A percentile compares a stretch with the other conserved stretches of the same genome.
Evolutionary conservation across 2,797 vertebrate genomes (phyloP).

Genomic region (Leptoclinus maculatus): DNA sequence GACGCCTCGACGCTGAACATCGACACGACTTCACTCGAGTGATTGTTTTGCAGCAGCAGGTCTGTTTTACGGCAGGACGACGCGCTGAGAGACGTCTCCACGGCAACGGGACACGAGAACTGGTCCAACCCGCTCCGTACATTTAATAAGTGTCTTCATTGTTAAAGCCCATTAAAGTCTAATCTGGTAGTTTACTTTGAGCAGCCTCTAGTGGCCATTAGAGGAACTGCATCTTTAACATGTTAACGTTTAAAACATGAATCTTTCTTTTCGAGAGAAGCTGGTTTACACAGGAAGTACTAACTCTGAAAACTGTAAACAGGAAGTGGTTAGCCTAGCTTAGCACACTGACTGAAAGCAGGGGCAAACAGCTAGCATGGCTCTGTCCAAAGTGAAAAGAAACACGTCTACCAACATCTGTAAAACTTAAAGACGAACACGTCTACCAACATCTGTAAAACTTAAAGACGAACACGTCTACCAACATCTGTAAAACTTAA

Average conservation of each 20-base stretch:
- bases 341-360: too few species aligned
- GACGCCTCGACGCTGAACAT: slow-evolving; percentile 26
- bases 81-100: background rate
- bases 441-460: too few species aligned
- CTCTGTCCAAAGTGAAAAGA: too few species aligned
- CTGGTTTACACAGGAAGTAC: background rate
- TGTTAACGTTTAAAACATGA: background rate
- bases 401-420: too few species aligned
- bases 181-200: background rate
- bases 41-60: background rate
- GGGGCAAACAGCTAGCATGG: too few species aligned
- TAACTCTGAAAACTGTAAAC: too few species aligned
- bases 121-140: background rate
- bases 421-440: too few species aligned
- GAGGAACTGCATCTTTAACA: background rate
- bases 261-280: background rate
- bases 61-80: slow-evolving; percentile 15
- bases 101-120: background rate
- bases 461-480: too few species aligned
- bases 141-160: too few species aligned
- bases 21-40: slow-evolving; percentile 26
- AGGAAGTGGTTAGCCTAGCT: too few species aligned
- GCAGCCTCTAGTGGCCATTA: background rate
- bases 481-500: too few species aligned
- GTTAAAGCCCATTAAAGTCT: too few species aligned